Conservation (phyloP, 2,888 invertebrate species). For the Andrena camellia region DNA sequence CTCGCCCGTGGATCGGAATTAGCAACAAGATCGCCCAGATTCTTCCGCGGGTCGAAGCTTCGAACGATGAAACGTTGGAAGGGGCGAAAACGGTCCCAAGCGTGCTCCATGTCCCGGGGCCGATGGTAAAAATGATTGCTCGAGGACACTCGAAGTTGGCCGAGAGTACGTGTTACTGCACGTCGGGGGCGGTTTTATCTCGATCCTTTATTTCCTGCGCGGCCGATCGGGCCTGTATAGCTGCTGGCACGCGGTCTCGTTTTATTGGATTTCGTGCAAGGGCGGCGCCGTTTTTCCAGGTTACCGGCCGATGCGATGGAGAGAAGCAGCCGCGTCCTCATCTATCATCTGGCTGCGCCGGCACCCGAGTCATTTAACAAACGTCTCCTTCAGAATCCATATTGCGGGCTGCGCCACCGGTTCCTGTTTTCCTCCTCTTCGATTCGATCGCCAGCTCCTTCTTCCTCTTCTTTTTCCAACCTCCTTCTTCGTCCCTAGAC, state of each 20-base stretch:
- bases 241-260: slow-evolving; percentile 61
- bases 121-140: slow-evolving; percentile 61
- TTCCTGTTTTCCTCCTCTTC: slow-evolving; percentile 21
- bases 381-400: slow-evolving; percentile 72
- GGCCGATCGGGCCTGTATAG: slow-evolving; percentile 63
- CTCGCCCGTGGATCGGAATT: too few relatives aligned
- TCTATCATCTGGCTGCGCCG: slow-evolving; percentile 70
- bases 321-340: slow-evolving; percentile 67
- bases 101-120: slow-evolving; percentile 2
- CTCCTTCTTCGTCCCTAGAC: too few relatives aligned
- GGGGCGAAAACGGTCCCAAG: slow-evolving; percentile 11
- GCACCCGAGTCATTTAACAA: slow-evolving; percentile 73
- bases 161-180: slow-evolving; percentile 56
- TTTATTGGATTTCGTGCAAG: slow-evolving; percentile 72
- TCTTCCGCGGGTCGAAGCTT: background rate
- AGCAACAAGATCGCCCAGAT: too few relatives aligned
- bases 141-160: slow-evolving; percentile 42
- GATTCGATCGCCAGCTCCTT: slow-evolving; percentile 13
- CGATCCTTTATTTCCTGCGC: slow-evolving; percentile 64
- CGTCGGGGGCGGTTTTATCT: slow-evolving; percentile 63
- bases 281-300: slow-evolving; percentile 72
- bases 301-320: slow-evolving; percentile 58
- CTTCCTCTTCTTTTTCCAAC: background rate
- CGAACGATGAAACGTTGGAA: slow-evolving; percentile 21
- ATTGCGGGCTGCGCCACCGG: slow-evolving; percentile 55